Evolutionary conservation across 2,888 invertebrate genomes (phyloP), one percentile per base, ranked within the genome.

Genomic region (Drosophila histrio): DNA sequence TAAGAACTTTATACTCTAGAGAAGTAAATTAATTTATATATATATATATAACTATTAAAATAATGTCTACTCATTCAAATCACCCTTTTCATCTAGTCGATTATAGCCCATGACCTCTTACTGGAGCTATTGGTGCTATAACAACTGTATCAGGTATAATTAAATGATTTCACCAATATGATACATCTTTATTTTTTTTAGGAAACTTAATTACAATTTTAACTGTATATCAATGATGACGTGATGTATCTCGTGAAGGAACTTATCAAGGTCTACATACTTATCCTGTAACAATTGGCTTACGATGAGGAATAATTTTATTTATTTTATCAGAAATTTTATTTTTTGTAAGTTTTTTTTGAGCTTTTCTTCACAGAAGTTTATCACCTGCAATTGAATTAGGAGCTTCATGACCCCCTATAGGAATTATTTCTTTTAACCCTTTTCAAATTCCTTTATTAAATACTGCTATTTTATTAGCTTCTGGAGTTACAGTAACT

Each of bases 261-360:
- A 94, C 94, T 0, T 93, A 92, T 58, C 94, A 95, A 93, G 95
- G 95, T 1, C 89, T 93, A 56, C 95, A 95, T 86, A 94, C 95
- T 0, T 90, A 91, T 22, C 84, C 91, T 86, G 94, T 95, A 1
- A 91, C 92, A 8, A 92, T 92, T 89, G 94, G 94, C 1, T 82
- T 95, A 90, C 94, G 94, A 64, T 94, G 94, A 93, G 95, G 95
- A 78, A 95, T 95, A 94, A 94, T 95, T 89, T 90, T 95, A 92
- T 95, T 95, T 93, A 95, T 95, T 94, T 90, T 94, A 5, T 95
- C 95, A 46, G 95, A 95, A 94, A 91, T 95, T 74, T 92, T 95
- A 75, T 94, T 93, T 88, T 94, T 94, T 85, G 87, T 93, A 50
- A 92, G 93, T n/a, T 94, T 94, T 89, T 94, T 94, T 89, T 94